Conservation (phyloP, 2,888 invertebrate genomes). For the Ophonus ardosiacus region DNA sequence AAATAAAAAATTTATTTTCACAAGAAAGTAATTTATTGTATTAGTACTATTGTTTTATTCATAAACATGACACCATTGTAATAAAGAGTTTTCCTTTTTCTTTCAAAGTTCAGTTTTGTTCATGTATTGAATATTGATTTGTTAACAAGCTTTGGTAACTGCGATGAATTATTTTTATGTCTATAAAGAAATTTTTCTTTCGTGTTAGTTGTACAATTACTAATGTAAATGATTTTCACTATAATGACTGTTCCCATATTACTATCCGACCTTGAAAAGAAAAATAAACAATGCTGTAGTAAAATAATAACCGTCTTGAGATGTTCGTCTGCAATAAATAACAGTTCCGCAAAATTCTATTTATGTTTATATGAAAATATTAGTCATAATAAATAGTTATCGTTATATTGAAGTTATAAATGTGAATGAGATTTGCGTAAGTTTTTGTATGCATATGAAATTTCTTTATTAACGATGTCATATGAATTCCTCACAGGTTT, state of each 20-base stretch:
- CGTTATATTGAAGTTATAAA: background rate
- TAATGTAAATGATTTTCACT: constrained; percentile 21
- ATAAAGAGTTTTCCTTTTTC: background rate
- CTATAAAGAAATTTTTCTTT: background rate
- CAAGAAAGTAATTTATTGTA: background rate
- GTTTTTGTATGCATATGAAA: constrained; percentile 9
- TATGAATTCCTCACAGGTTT: background rate
- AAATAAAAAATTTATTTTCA: background rate
- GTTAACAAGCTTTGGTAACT: no score
- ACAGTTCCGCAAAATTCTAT: constrained; percentile 23
- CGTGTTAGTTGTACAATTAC: background rate
- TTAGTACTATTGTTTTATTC: background rate
- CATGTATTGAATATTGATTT: no score
- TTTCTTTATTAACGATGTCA: background rate
- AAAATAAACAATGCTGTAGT: constrained; percentile 12
- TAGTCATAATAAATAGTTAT: constrained; percentile 12
- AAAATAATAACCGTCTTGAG: constrained; percentile 16
- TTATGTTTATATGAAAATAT: background rate
- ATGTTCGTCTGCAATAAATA: background rate
- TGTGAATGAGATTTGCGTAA: background rate
- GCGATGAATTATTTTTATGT: no score
- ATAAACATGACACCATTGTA: background rate
- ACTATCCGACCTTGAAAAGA: constrained; percentile 4
- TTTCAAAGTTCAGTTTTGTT: background rate
- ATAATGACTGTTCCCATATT: background rate